Evolutionary conservation across 2,113 vertebrate species (phyloP), one percentile per base, ranked within the genome.

Genomic region (Condylura cristata): DNA sequence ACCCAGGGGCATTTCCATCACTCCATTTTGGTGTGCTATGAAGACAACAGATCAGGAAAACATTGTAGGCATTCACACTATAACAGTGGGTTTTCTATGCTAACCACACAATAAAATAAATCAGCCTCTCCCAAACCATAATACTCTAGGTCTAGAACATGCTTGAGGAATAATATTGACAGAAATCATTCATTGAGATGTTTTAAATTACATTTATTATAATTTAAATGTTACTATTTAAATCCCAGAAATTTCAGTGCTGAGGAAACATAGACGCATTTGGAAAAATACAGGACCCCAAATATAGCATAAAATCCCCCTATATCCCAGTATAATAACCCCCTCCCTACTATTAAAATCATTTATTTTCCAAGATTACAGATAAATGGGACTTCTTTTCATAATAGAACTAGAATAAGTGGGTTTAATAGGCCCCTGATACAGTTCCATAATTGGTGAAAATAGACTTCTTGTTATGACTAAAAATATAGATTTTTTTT

Each of bases 401-500:
- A 93, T 82, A 96, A 96, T 85, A 95, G 18, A 98, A 92, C 90
- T 96, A 96, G 96, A 96, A 96, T 46, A 85, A 82, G 96, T 97
- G 91, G 96, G 97, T 95, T 96, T 97, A 95, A 96, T 97, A 84
- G 90, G 95, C 96, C 97, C 95, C 97, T 93, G 96, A 93, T 46
- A 95, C 84, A 96, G 97, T 98, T 98, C 97, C 94, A 94, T 97
- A 98, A 98, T 96, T 99, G 98, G 98, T 99, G 99, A 99, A 99
- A 99, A 99, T 99, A 99, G 99, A 99, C 96, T 99, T 99, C 96
- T 98, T 48, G 83, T 99, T 98, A 98, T 98, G 98, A 99, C 99
- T 99, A 99, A 99, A 99, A 99, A 99, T 99, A 99, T 98, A 99
- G 98, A 98, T 98, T 98, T 98, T 97, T 72, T 97, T 90, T 88